Conservation (phyloP, 2,797 vertebrate genomes). For the Thripadectes ignobilis region DNA sequence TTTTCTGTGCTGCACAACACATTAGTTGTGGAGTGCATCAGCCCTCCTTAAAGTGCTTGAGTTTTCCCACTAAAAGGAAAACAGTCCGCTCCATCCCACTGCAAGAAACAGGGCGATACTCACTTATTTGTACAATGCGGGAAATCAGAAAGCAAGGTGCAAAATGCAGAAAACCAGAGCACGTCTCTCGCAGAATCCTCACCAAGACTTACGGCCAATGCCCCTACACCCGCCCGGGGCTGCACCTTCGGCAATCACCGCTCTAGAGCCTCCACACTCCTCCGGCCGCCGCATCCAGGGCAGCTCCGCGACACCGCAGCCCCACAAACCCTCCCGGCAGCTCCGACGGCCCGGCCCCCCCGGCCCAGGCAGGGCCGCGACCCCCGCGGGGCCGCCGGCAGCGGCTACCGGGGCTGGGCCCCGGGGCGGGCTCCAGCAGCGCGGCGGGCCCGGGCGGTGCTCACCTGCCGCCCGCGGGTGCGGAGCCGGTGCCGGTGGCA, state of each 20-base stretch:
- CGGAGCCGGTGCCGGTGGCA: background rate
- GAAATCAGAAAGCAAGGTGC: background rate
- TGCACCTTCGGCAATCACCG: background rate
- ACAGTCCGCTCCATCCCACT: accelerated
- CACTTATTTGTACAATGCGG: accelerated
- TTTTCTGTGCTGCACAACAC: background rate
- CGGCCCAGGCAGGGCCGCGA: too few relatives aligned
- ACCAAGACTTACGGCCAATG: background rate
- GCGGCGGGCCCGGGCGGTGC: background rate
- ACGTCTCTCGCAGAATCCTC: background rate
- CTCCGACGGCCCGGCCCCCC: too few relatives aligned
- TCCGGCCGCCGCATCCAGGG: accelerated
- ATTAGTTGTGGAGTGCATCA: background rate
- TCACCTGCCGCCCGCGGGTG: background rate
- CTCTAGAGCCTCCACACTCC: too few relatives aligned
- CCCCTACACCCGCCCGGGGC: accelerated
- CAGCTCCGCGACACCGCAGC: too few relatives aligned
- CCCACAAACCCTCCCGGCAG: too few relatives aligned
- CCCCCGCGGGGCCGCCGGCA: too few relatives aligned
- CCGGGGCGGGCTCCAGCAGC: too few relatives aligned
- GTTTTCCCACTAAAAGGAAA: background rate
- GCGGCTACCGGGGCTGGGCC: too few relatives aligned
- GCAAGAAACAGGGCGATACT: background rate
- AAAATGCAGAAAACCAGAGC: background rate
- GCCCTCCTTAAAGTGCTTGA: background rate